Evolutionary conservation across 2,888 invertebrate species (phyloP).

Genomic region (Tinea semifulvella): DNA sequence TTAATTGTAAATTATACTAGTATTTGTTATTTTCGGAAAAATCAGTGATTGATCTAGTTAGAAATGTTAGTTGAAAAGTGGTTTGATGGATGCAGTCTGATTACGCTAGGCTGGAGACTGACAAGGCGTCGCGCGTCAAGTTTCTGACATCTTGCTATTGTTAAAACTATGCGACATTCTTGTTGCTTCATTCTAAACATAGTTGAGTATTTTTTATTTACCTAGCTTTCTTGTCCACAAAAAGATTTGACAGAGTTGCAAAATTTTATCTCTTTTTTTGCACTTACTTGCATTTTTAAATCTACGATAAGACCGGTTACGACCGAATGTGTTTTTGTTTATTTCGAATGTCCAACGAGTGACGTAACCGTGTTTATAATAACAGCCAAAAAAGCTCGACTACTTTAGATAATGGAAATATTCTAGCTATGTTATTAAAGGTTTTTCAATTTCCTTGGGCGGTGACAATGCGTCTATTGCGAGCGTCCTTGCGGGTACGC

Average conservation of each 20-base stretch:
- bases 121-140: not conserved
- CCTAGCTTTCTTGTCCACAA: constrained; percentile 24
- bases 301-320: not conserved
- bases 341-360: not conserved
- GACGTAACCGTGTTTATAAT: constrained; percentile 9
- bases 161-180: constrained; percentile 36
- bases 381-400: not conserved
- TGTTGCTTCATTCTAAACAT: constrained; percentile 36
- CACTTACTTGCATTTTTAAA: not conserved
- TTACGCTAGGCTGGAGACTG: constrained; percentile 7
- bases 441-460: constrained; percentile 10
- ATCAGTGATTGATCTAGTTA: no score
- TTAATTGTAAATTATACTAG: no score
- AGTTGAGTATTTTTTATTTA: constrained; percentile 34
- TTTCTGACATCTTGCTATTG: constrained; percentile 28
- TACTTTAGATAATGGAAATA: constrained; percentile 2
- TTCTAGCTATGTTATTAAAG: not conserved
- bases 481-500: constrained; percentile 15
- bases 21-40: no score
- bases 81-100: no score
- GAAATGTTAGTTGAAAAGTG: no score
- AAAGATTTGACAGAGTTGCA: constrained; percentile 1
- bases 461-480: constrained; percentile 4
- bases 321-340: constrained; percentile 8
- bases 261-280: constrained; percentile 5